Evolutionary conservation across 2,888 invertebrate species (phyloP).

Genomic region (Panopea generosa): DNA sequence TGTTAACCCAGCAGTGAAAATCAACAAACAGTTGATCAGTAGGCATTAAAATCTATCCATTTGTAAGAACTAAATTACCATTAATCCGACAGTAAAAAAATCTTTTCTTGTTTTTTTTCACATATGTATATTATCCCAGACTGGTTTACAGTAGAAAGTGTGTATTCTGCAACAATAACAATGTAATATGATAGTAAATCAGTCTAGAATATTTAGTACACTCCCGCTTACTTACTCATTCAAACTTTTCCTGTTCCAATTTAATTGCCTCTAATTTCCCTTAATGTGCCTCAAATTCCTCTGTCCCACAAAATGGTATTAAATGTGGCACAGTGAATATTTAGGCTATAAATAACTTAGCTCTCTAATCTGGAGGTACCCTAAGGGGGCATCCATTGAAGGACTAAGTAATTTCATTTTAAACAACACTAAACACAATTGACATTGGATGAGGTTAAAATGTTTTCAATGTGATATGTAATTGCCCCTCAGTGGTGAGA

Average conservation of each 20-base stretch:
- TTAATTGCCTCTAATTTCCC: conserved; percentile 24
- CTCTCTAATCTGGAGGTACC: conserved; percentile 49
- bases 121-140: neutral
- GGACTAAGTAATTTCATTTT: conserved; percentile 6
- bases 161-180: conserved; percentile 30
- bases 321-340: conserved; percentile 21
- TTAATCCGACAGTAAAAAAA: conserved; percentile 1
- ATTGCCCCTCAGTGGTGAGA: too few relatives aligned
- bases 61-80: too few relatives aligned
- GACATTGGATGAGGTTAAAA: conserved; percentile 20
- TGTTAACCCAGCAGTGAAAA: conserved; percentile 8
- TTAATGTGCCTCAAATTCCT: conserved; percentile 46
- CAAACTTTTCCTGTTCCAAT: neutral
- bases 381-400: conserved; percentile 10
- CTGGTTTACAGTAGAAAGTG: conserved; percentile 3
- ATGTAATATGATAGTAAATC: conserved; percentile 47
- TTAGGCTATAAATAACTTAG: conserved; percentile 48
- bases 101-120: conserved; percentile 1
- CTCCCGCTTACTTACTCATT: conserved; percentile 34
- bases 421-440: conserved; percentile 28
- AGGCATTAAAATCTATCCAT: too few relatives aligned
- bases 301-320: conserved; percentile 60
- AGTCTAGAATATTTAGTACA: conserved; percentile 12
- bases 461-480: neutral
- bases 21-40: conserved; percentile 10